Base-by-base conservation (phyloP, 2,888 invertebrate genomes). In the Eupithecia vulgata region DNA sequence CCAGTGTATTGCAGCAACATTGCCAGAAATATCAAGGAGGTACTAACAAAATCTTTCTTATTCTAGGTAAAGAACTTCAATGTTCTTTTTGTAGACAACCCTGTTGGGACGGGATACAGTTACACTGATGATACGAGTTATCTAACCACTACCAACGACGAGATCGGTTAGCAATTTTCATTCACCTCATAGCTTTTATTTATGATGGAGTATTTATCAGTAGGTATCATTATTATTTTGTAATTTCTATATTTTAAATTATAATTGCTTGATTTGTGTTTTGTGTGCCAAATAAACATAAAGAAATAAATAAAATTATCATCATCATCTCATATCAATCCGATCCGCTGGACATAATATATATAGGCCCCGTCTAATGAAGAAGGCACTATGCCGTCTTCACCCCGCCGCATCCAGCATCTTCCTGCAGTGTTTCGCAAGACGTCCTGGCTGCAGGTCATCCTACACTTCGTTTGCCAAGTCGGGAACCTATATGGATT, bases 51-150 rank as follows among this genome's bases (percentile, higher is more conserved):
- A 57, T 5, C 21, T 12, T 25, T 57, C 25, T 57, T 57, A 25
- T 85, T 64, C n/a, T 35, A 97, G 97, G 95, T 97, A 0, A 95
- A 96, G 70, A 95, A 96, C 78, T 97, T 97, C 87, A 98, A 98
- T 87, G 95, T 98, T 0, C 90, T 98, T 17, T 98, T 98, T 86
- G 95, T 98, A 70, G 98, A 98, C 85, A 98, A 98, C 89, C 98
- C 98, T 2, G 98, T 98, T 1, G 98, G 98, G 15, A 95, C 97
- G 10, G 98, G 98, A 0, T 98, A 95, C 90, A 98, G 98, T 86
- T 98, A 97, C 85, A 97, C 96, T 0, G 96, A 97, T 15, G 87
- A 91, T 65, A 42, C 76, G 0, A 78, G 72, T 12, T 82, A 80
- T 40, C 83, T 94, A 45, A 93, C 94, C 0, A 89, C 81, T 0